Base-by-base conservation (phyloP, 2,113 vertebrate species). In the Leptobrachium ailaonicum region DNA sequence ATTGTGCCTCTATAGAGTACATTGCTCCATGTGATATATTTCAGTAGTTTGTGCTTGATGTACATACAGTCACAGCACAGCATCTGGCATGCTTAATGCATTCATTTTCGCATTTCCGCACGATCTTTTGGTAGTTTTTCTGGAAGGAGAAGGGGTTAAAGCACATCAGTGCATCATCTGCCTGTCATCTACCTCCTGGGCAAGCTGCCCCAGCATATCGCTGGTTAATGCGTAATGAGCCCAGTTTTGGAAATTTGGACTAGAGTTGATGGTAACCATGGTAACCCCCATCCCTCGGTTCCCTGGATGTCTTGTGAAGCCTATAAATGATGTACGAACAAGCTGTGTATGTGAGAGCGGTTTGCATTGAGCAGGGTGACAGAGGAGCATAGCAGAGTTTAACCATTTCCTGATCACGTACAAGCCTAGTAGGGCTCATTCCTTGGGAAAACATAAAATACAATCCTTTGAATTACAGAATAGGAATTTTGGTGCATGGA, bases 251-350 rank as follows among this genome's bases (percentile, higher is more conserved):
- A 47, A 66, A 73, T 44, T 41, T 56, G 70, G 62, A 66, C 44
- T 40, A 73, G 40, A 73, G 66, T 66, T 56, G 32, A 54, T 40
- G 40, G 78, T 80, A 66, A 40, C 71, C 63, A 73, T 80, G 71
- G 78, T 43, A 80, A 80, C 78, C 60, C 58, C 43, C 7, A 50
- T 73, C 77, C 70, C 44, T 56, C 69, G 12, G 62, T 50, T 80
- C 78, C 62, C 42, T 10, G 44, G 44, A 44, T 67, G 74, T 66
- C 44, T 67, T 66, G 43, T 41, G 32, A 66, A 66, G 12, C 73
- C 73, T 53, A 72, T 79, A 72, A 66, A 66, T 73, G 77, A 72
- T 72, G 77, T 54, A 73, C 41, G 41, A 56, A 67, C 63, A 80
- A 60, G 50, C 45, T 56, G 69, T 11, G 60, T 20, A 43, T 54